Evolutionary conservation across 2,797 vertebrate species (phyloP).

Genomic region (Menidia menidia): DNA sequence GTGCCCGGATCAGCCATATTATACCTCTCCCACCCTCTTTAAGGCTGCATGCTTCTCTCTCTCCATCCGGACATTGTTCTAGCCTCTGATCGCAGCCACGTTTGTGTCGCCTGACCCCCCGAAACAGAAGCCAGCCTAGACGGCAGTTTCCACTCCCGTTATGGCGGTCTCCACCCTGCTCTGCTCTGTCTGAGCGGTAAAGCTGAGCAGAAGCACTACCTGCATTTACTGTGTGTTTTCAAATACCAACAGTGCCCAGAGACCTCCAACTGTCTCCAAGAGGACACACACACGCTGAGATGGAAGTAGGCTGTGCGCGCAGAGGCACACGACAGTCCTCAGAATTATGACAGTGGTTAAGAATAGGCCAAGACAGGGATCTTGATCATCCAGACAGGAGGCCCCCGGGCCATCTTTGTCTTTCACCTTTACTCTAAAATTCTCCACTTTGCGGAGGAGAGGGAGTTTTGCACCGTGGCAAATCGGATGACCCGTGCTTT

Average conservation of each 20-base stretch:
- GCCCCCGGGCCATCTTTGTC: no score
- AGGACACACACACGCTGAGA: conserved; percentile 57
- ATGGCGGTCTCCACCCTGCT: conserved; percentile 73
- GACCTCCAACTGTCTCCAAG: conserved; percentile 56
- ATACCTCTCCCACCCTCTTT: conserved; percentile 16
- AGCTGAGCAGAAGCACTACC: conserved; percentile 71
- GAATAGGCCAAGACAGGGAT: conserved; percentile 61
- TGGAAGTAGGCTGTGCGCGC: conserved; percentile 25
- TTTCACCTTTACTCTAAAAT: not conserved
- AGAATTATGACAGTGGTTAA: conserved; percentile 66
- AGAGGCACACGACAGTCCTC: conserved; percentile 43
- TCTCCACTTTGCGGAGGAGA: not conserved
- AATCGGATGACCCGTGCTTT: conserved; percentile 31
- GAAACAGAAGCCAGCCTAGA: conserved; percentile 70
- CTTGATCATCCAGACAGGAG: conserved; percentile 48
- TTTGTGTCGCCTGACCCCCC: conserved; percentile 72
- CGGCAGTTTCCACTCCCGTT: conserved; percentile 86
- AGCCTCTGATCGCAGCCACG: conserved; percentile 72
- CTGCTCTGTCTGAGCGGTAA: conserved; percentile 68
- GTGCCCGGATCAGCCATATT: conserved; percentile 40
- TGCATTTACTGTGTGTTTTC: conserved; percentile 75
- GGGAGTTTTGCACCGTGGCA: conserved; percentile 1
- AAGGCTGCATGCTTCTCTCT: conserved; percentile 70
- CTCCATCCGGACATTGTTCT: conserved; percentile 82
- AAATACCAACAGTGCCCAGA: conserved; percentile 65